These are phyloP conservation scores for Mnemiopsis leidyi DNA, from an alignment of 37 sponge, comb jelly and placozoan genomes.

Conservation along the genomic window DNA sequence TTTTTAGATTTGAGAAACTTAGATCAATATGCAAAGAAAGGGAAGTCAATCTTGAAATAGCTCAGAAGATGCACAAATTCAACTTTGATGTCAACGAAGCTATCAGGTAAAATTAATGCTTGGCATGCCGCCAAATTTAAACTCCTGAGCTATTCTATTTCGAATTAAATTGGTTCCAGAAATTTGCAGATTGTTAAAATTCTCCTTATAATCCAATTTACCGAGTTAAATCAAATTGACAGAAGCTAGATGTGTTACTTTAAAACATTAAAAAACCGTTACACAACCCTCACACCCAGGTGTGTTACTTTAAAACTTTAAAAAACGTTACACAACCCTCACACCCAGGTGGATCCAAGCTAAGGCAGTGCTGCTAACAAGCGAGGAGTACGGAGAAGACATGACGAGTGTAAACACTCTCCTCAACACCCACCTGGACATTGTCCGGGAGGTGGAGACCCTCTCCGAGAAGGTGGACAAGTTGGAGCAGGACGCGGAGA, in stretches of 20 bases:
- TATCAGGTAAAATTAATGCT: too few relatives aligned
- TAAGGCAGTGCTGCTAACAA: conserved; percentile 24
- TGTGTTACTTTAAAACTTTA: too few relatives aligned
- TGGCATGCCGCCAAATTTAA: too few relatives aligned
- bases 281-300: too few relatives aligned
- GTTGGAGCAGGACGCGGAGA: conserved; percentile 26
- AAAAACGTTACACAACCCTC: too few relatives aligned
- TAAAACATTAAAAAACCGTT: too few relatives aligned
- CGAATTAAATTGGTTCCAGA: too few relatives aligned
- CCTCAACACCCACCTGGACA: conserved; percentile 29
- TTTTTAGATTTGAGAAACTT: conserved; percentile 6
- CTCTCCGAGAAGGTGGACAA: background rate
- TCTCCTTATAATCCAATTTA: too few relatives aligned
- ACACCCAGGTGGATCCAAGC: background rate
- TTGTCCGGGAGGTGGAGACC: conserved; percentile 21
- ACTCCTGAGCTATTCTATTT: too few relatives aligned
- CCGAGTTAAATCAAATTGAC: too few relatives aligned
- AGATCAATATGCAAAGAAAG: background rate
- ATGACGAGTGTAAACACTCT: conserved; percentile 58
- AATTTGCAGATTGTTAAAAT: too few relatives aligned
- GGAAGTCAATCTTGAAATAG: background rate
- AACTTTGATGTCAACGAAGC: background rate
- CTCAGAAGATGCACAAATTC: conserved; percentile 55
- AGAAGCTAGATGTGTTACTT: too few relatives aligned
- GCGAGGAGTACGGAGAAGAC: conserved; percentile 52